phyloP scores from a whole-genome alignment of 2,797 vertebrate genomes.

The Chelon labrosus region DNA sequence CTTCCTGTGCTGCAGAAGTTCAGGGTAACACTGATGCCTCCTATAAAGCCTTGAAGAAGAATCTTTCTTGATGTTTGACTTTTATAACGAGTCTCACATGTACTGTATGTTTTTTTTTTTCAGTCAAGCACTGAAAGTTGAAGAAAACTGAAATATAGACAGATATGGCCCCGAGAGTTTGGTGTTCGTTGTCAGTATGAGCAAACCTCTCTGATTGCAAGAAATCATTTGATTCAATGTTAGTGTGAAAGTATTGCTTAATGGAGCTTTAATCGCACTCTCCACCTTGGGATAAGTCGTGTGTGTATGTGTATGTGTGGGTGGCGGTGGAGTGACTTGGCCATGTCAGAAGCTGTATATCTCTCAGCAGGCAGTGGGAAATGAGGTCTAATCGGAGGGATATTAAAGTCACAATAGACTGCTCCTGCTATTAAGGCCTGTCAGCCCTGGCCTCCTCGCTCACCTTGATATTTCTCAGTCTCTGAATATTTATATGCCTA shows the following conservation, averaged over 20 bases:
- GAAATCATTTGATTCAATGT: conserved; percentile 53
- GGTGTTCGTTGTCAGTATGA: conserved; percentile 14
- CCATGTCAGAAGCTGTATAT: conserved; percentile 81
- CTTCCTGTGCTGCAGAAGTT: too few species aligned
- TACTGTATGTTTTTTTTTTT: not conserved
- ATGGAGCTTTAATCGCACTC: conserved; percentile 61
- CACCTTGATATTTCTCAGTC: conserved; percentile 80
- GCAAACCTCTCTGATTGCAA: conserved; percentile 21
- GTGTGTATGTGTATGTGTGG: conserved; percentile 27
- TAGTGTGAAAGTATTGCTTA: conserved; percentile 52
- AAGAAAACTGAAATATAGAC: not conserved
- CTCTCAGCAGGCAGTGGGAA: conserved; percentile 77
- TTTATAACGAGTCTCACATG: not conserved
- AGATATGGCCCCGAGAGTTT: not conserved
- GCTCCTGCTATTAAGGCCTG: conserved; percentile 84
- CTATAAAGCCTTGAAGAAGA: not conserved
- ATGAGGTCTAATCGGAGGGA: conserved; percentile 84
- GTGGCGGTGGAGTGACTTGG: conserved; percentile 66
- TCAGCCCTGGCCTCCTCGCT: conserved; percentile 80
- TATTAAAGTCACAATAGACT: conserved; percentile 87
- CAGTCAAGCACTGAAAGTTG: not conserved
- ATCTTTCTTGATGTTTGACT: not conserved
- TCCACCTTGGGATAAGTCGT: conserved; percentile 62
- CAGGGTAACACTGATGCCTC: too few species aligned
- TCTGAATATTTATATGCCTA: conserved; percentile 85